Conservation (phyloP, 2,797 vertebrate species). For the Hephaestus fuliginosus region DNA sequence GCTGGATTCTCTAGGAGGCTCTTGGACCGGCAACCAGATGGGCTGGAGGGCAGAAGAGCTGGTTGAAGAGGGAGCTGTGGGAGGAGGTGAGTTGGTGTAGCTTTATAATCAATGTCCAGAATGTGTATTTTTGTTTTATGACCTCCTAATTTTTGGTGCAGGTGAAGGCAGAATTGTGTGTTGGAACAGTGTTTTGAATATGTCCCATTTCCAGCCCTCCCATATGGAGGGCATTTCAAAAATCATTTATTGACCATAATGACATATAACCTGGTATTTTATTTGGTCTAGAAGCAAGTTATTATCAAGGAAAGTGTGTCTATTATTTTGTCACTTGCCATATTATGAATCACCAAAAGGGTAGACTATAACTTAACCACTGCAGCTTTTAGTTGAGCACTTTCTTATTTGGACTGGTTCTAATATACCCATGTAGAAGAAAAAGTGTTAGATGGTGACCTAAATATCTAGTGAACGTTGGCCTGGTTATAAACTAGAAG, state of each 20-base stretch:
- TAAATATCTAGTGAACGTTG: not conserved
- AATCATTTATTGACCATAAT: slow-evolving; percentile 8
- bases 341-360: not conserved
- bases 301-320: not conserved
- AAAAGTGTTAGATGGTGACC: not conserved
- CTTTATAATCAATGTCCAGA: not conserved
- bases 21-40: slow-evolving; percentile 91
- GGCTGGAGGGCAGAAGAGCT: slow-evolving; percentile 90
- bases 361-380: not conserved
- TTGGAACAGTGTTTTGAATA: not conserved
- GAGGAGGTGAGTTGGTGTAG: slow-evolving; percentile 87
- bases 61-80: slow-evolving; percentile 90
- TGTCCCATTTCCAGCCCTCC: too few species aligned
- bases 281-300: not conserved
- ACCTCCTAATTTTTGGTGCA: not conserved
- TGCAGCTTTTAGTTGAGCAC: not conserved
- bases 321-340: not conserved
- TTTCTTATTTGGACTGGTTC: not conserved
- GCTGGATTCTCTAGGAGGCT: slow-evolving; percentile 85
- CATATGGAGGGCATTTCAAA: too few species aligned
- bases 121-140: not conserved
- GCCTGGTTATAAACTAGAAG: not conserved
- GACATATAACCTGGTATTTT: not conserved
- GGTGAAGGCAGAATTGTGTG: not conserved
- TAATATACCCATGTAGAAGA: not conserved